Conservation (phyloP, 2,797 vertebrate genomes). For the Squalus acanthias region DNA sequence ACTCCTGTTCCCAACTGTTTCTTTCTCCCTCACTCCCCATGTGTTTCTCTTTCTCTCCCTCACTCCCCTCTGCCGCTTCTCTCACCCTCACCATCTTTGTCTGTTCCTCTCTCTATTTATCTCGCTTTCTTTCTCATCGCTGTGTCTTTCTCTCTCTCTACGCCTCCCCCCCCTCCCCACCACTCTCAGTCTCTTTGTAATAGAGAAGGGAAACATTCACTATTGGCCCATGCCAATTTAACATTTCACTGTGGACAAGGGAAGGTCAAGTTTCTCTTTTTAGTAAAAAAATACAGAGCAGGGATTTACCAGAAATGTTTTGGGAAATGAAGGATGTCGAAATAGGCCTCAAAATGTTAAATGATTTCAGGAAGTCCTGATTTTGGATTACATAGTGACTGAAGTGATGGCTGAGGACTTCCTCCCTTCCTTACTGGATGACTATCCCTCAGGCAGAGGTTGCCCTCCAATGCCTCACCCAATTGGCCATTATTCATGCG, state of each 20-base stretch:
- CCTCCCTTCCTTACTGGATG: background rate
- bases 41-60: background rate
- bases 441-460: background rate
- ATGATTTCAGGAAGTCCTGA: background rate
- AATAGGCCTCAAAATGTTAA: background rate
- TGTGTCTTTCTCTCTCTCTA: background rate
- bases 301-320: background rate
- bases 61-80: background rate
- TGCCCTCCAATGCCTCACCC: background rate
- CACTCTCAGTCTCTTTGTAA: background rate
- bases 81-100: background rate
- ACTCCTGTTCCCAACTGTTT: background rate
- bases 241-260: background rate
- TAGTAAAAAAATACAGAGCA: background rate
- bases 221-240: background rate
- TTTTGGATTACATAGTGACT: background rate
- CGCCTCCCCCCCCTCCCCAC: background rate
- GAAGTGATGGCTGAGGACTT: background rate
- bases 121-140: background rate
- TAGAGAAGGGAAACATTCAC: background rate
- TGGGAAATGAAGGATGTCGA: background rate
- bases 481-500: background rate
- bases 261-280: background rate
- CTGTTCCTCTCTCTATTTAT: background rate
- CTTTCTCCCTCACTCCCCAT: background rate